These are phyloP conservation scores for Eulemur albifrons DNA, from an alignment of 2,797 vertebrate genomes.

Conservation along the genomic window DNA sequence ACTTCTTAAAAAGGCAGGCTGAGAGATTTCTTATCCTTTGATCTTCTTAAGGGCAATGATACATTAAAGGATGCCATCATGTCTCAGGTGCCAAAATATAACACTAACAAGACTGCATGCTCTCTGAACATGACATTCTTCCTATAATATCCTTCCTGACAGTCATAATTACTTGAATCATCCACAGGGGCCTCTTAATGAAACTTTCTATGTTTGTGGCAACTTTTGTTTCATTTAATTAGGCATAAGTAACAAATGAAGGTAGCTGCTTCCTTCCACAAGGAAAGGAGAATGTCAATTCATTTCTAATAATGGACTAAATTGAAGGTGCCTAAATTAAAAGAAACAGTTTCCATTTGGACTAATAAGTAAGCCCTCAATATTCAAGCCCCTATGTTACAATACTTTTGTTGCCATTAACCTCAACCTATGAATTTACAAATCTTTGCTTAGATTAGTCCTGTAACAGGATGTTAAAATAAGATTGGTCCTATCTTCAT, in stretches of 20 bases:
- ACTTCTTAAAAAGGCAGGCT: neutral
- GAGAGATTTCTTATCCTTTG: conserved; percentile 31
- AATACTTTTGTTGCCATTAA: neutral
- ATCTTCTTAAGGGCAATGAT: neutral
- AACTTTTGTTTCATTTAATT: conserved; percentile 62
- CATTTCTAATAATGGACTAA: neutral
- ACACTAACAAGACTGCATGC: neutral
- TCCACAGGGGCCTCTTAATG: conserved; percentile 38
- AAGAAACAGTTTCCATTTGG: neutral
- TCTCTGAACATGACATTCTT: neutral
- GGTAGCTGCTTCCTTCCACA: neutral
- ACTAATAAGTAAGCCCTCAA: neutral
- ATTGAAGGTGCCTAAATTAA: neutral
- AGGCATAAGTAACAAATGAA: neutral
- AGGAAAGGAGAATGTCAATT: neutral
- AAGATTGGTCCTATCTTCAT: neutral
- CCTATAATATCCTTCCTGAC: neutral
- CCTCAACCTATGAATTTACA: neutral
- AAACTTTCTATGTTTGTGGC: conserved; percentile 53
- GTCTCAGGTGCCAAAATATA: conserved; percentile 24
- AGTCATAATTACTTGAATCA: conserved; percentile 39
- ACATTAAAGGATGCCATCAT: conserved; percentile 3
- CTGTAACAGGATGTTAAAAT: neutral
- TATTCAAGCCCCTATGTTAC: neutral
- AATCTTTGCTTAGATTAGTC: neutral